Base-by-base conservation (phyloP, 2,888 invertebrate species). In the Rhimphoctona megacephalus region DNA sequence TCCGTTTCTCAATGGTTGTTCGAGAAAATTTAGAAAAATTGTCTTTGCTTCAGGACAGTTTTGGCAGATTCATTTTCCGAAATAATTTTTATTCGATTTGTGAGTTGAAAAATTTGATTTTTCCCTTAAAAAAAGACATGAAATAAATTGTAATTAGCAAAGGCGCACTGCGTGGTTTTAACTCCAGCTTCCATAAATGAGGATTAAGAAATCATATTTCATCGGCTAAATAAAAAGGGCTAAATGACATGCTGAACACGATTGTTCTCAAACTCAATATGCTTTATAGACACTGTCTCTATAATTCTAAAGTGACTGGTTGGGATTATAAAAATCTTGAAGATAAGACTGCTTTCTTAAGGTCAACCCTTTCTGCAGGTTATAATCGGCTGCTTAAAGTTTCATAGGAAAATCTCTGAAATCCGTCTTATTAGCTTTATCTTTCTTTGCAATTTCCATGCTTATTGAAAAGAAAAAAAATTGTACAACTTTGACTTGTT, bases 221-320 rank as follows among this genome's bases (percentile, higher is more conserved):
- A 17, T 54, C 52, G 30, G 52, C 36, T n/a, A 9, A 25, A 57
- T 25, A 25, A 11, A 74, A 74, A 54, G 30, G n/a, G 30, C 19
- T n/a, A n/a, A 73, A 54, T 33, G 36, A 30, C 52, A 11, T 14
- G n/a, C 11, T 52, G 7, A 36, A 4, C 9, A 46, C 22, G 52
- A 73, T 54, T n/a, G 43, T 70, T 46, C 7, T 8, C 25, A 8
- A 30, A 25, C 46, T 25, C 30, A 70, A 25, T 46, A 9, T 19
- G 70, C 43, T 49, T 36, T n/a, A 19, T 49, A 69, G 11, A 39
- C 5, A 33, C n/a, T 30, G 14, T 85, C 43, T 69, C 67, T 33
- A 69, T 80, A 61, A 79, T 85, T 43, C 78, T 52, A 19, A n/a
- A 52, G 79, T 52, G 17, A 79, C 81, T 64, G 78, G 82, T 85